Evolutionary conservation across 2,888 invertebrate genomes (phyloP), one percentile per base, ranked within the genome.

Genomic region (Uloborus plumipes): DNA sequence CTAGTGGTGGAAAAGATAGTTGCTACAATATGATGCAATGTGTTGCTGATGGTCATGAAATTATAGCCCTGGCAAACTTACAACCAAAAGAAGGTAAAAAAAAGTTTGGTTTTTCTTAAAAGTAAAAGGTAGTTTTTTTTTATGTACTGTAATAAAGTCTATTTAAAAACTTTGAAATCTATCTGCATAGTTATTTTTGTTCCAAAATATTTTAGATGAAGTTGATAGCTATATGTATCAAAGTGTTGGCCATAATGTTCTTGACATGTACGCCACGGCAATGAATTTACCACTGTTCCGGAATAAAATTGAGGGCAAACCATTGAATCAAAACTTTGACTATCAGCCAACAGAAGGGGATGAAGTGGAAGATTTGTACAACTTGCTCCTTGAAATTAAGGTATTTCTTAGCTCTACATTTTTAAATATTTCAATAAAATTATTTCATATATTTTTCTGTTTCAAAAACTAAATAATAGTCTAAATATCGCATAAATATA

Each of bases 1-100:
- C 6, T 55, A 99, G 98, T 91, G 99, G 99, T 87, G 99, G 99
- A 87, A 99, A 99, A 91, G 99, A 99, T 91, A 99, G 98, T 91
- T 97, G 97, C 91, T 99, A 95, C 91, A 99, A 98, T 90, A 95
- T 99, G 94, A 94, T 99, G 94, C 96, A 98, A 91, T 98, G 98
- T 91, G 93, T 97, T 86, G 94, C 94, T 87, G 95, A 97, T 88
- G 98, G 98, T 71, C 99, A 99, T 90, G 92, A 94, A 87, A 94
- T 99, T 87, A 95, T 98, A 76, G 99, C 98, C 55, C 91, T 99
- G 88, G 99, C 98, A 86, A 99, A 99, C 91, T 92, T 99, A 87
- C 93, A 93, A 90, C 99, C 98, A 85, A 92, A 92, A 89, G 93
- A 91, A 89, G 93, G 93, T 92, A 75, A 53, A 59, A 39, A 39